Evolutionary conservation across 2,113 vertebrate species (phyloP).

Genomic region (Rafetus swinhoei): DNA sequence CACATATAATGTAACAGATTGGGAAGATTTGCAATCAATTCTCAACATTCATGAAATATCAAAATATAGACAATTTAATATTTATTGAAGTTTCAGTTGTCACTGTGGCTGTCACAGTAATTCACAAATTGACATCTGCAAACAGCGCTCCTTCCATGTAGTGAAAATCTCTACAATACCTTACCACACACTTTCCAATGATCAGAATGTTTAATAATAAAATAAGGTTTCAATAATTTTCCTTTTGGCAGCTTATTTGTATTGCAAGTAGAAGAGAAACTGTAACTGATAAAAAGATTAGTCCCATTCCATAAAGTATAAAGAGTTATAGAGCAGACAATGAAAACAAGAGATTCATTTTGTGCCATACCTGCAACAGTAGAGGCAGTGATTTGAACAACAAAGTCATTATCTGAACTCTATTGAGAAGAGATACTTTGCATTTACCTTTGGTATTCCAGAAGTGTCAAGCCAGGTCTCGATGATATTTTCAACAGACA

Average conservation of each 20-base stretch:
- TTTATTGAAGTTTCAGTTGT: not conserved
- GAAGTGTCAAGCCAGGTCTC: slow-evolving; percentile 92
- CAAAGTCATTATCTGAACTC: slow-evolving; percentile 10
- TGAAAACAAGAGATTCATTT: slow-evolving; percentile 13
- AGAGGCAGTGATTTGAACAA: slow-evolving; percentile 20
- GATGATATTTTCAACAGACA: slow-evolving; percentile 88
- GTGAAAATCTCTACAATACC: not conserved
- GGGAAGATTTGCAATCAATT: not conserved
- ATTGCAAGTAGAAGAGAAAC: not conserved
- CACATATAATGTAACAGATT: not conserved
- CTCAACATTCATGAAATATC: not conserved
- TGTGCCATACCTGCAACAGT: not conserved
- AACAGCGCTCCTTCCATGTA: not conserved
- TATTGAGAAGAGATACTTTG: not conserved
- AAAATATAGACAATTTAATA: slow-evolving; percentile 1
- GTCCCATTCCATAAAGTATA: not conserved
- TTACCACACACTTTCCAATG: not conserved
- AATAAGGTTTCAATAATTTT: slow-evolving; percentile 1
- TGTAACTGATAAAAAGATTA: not conserved
- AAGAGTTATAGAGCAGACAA: slow-evolving; percentile 10
- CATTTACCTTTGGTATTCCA: slow-evolving; percentile 91
- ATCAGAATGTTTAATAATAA: not conserved
- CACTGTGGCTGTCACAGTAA: not conserved
- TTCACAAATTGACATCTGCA: not conserved
- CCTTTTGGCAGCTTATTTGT: not conserved